Evolutionary conservation across 2,797 vertebrate species (phyloP), one percentile per base, ranked within the genome.

Genomic region (Lithobates sylvaticus): DNA sequence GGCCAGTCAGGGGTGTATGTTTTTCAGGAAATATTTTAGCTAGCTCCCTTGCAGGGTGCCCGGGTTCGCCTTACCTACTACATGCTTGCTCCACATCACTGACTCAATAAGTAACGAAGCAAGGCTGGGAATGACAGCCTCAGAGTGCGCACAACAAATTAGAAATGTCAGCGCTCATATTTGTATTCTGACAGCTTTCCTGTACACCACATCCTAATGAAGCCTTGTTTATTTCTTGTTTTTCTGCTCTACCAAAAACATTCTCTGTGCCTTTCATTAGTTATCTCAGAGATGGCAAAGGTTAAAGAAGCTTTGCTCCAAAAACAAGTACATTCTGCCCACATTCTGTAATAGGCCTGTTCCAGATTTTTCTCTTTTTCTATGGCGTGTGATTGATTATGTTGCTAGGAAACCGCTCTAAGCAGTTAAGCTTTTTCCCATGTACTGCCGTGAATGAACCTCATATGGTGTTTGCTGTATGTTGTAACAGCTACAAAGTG

Each of bases 371-470:
- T 74, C 32, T 13, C 42, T 8, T 71, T 29, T 39, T 76, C 27
- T 44, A 67, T 61, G n/a, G 7, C 36, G 9, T 61, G 47, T 71
- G 32, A 76, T 81, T 81, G 85, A 87, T 87, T 68, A 42, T 74
- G 80, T 87, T 83, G 75, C 85, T 78, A 83, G 42, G 80, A 86
- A 86, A 86, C 79, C 32, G 26, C 32, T 36, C 10, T 34, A 67
- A 27, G 39, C 54, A 18, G 26, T 77, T 71, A 64, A 47, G 7
- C 6, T 50, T 81, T 78, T 71, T 65, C 26, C n/a, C 34, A 72
- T 67, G 50, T 47, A 26, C 44, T 10, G 29, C 47, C 26, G 27
- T 21, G 27, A 71, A 16, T 39, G 26, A 58, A 18, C 10, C 3
- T 47, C 39, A 47, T 36, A 61, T 61, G 23, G 76, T 29, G 21